Evolutionary conservation across 2,113 vertebrate genomes (phyloP).

Genomic region (Aphelocoma coerulescens): DNA sequence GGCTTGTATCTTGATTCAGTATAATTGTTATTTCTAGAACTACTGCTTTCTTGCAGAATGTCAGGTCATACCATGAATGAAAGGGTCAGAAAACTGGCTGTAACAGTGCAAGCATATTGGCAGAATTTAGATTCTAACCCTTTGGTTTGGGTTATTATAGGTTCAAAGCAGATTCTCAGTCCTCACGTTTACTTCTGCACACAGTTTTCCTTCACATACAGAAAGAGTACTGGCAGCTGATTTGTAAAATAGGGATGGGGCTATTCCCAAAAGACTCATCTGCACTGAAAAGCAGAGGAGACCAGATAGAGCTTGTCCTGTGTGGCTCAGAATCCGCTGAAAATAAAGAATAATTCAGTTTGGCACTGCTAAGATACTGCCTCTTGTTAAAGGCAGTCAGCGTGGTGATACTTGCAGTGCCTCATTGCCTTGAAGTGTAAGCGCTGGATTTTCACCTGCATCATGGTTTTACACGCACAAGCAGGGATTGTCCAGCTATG

Average conservation of each 20-base stretch:
- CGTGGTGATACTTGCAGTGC: background rate
- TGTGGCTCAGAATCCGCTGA: background rate
- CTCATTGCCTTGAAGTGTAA: background rate
- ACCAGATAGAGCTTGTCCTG: background rate
- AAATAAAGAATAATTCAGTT: background rate
- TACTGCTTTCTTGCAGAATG: background rate
- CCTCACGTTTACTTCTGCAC: background rate
- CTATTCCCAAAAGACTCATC: background rate
- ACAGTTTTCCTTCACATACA: background rate
- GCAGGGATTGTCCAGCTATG: background rate
- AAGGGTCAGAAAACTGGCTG: background rate
- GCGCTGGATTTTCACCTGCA: background rate
- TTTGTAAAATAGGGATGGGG: background rate
- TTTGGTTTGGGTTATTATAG: background rate
- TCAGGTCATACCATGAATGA: background rate
- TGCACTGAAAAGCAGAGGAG: background rate
- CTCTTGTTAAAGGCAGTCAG: background rate
- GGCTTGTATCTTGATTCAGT: background rate
- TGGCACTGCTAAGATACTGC: background rate
- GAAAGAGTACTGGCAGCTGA: background rate
- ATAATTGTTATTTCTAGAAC: background rate
- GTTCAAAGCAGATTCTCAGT: background rate
- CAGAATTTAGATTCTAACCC: background rate
- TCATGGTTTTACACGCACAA: background rate
- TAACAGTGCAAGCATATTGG: background rate